Conservation (phyloP, 2,888 invertebrate species). For the Diarsia brunnea region DNA sequence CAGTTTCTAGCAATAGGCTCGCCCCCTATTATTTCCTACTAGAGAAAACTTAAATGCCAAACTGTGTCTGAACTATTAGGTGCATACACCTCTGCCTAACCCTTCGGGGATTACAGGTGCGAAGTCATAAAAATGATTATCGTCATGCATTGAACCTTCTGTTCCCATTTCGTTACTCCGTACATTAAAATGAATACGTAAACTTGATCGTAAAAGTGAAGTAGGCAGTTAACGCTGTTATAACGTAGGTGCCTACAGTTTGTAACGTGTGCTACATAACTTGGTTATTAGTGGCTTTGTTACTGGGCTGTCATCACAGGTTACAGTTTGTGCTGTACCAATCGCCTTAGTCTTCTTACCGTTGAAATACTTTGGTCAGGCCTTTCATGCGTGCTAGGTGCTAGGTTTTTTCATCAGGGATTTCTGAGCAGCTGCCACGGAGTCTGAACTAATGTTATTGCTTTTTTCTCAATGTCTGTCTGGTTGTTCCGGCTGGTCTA, state of each 20-base stretch:
- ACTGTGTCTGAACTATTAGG: no score
- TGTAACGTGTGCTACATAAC: background rate
- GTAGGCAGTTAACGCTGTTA: constrained; percentile 49
- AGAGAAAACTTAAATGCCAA: no score
- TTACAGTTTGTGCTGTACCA: background rate
- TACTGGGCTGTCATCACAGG: background rate
- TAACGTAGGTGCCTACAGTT: constrained; percentile 25
- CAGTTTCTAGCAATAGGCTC: background rate
- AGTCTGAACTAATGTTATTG: no score
- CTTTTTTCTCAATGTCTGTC: no score
- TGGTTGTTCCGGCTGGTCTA: no score
- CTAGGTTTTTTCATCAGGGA: no score
- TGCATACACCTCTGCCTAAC: background rate
- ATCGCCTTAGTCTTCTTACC: no score
- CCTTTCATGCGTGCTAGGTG: no score
- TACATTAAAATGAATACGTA: constrained; percentile 57
- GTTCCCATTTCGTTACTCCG: background rate
- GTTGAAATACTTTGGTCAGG: no score
- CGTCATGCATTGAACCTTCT: constrained; percentile 22
- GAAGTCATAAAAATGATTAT: background rate
- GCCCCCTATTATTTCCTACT: background rate
- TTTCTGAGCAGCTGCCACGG: no score
- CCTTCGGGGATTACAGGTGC: background rate
- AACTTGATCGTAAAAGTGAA: constrained; percentile 57
- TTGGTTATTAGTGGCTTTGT: background rate